These are phyloP conservation scores for Panulirus ornatus DNA, from an alignment of 1,140 invertebrate species.

Conservation along the genomic window DNA sequence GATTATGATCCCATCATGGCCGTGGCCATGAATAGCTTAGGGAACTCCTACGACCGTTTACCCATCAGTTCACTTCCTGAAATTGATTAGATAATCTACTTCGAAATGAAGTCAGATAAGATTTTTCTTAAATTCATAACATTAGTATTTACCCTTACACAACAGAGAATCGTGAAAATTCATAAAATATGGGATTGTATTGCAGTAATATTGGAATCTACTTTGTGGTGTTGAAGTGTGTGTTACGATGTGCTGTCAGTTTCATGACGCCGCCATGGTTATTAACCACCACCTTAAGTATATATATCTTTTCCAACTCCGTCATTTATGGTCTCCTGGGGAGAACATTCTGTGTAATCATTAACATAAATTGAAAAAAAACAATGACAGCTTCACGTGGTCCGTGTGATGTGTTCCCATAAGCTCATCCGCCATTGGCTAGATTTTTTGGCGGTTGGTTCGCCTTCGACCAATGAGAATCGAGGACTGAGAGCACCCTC, in stretches of 20 bases:
- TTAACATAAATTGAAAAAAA: not conserved
- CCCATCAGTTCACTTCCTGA: too few species aligned
- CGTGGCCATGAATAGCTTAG: too few species aligned
- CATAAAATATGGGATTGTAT: too few species aligned
- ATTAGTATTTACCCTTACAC: too few species aligned
- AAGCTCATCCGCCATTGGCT: conserved; percentile 4
- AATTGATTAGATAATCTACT: too few species aligned
- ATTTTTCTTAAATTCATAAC: too few species aligned
- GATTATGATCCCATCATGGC: too few species aligned
- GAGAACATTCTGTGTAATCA: not conserved
- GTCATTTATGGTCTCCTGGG: not conserved
- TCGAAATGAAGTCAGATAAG: too few species aligned
- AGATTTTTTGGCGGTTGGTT: conserved; percentile 31
- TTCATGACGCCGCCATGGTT: not conserved
- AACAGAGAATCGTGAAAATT: too few species aligned
- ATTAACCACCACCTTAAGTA: not conserved
- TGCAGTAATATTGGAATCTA: too few species aligned
- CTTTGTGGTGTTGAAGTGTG: not conserved
- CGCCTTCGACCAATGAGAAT: not conserved
- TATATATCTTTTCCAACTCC: not conserved
- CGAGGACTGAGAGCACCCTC: not conserved
- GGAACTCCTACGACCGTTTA: too few species aligned
- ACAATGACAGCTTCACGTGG: conserved; percentile 59
- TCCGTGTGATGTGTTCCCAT: not conserved
- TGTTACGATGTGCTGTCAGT: not conserved